Conservation (phyloP, 2,888 invertebrate genomes). For the Nudaria mundana region DNA sequence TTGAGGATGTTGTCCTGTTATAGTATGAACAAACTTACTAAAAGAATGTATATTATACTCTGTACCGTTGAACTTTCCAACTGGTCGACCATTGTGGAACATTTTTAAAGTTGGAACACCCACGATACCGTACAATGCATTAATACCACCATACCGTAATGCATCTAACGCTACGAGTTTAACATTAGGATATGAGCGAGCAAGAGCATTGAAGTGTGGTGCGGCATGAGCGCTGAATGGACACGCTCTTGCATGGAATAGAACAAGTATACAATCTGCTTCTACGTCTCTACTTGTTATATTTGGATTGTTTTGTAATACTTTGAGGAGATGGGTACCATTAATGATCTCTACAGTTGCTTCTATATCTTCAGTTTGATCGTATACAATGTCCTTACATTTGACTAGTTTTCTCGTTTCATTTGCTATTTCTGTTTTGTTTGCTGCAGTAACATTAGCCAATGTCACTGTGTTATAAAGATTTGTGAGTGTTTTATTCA, state of each 20-base stretch:
- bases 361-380: conserved; percentile 55
- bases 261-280: conserved; percentile 87
- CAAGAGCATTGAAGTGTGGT: conserved; percentile 94
- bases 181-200: conserved; percentile 92
- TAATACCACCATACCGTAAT: conserved; percentile 89
- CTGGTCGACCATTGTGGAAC: conserved; percentile 93
- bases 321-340: conserved; percentile 84
- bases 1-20: conserved; percentile 86
- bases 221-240: conserved; percentile 95
- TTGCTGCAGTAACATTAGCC: conserved; percentile 64
- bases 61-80: conserved; percentile 91
- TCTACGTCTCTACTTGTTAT: conserved; percentile 84
- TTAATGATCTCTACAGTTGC: conserved; percentile 85
- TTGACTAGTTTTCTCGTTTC: conserved; percentile 70
- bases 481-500: conserved; percentile 69
- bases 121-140: conserved; percentile 94
- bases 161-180: conserved; percentile 96
- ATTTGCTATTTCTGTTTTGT: conserved; percentile 55
- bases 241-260: conserved; percentile 95
- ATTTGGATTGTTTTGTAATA: conserved; percentile 83
- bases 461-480: conserved; percentile 70
- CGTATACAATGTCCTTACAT: conserved; percentile 65
- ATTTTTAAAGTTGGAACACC: conserved; percentile 94
- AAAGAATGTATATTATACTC: conserved; percentile 90
- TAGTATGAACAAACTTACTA: conserved; percentile 87